Conservation (phyloP, 2,797 vertebrate species). For the Pampus argenteus region DNA sequence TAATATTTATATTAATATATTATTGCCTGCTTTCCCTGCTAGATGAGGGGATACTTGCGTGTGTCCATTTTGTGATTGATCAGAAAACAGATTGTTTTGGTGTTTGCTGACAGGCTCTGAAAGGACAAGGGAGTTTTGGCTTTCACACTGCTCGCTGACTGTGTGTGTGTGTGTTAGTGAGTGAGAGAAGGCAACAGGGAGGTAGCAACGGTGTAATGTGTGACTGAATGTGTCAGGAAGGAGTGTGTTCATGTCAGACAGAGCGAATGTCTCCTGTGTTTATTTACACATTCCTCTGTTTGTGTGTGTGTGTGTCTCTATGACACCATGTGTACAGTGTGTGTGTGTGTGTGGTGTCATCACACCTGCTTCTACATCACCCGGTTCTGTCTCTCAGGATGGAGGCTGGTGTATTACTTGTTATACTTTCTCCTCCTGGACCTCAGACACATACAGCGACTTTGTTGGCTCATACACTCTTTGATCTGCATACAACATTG, state of each 20-base stretch:
- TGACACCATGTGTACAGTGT: conserved; percentile 2
- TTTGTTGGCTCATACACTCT: conserved; percentile 37
- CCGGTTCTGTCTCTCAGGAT: conserved; percentile 45
- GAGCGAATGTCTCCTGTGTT: conserved; percentile 42
- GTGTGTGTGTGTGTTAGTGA: conserved; percentile 11
- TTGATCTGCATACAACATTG: conserved; percentile 45
- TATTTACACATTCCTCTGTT: conserved; percentile 27
- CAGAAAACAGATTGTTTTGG: conserved; percentile 54
- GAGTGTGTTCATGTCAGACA: conserved; percentile 38
- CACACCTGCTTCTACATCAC: conserved; percentile 50
- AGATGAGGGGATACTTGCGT: too few species aligned
- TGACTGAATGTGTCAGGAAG: conserved; percentile 37
- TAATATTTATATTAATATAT: too few species aligned
- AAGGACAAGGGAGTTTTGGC: conserved; percentile 40
- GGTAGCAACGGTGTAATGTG: conserved; percentile 19
- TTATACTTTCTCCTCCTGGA: conserved; percentile 47
- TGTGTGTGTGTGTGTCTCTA: conserved; percentile 14
- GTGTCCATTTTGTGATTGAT: too few species aligned
- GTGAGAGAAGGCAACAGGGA: too few species aligned
- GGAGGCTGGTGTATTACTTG: conserved; percentile 21
- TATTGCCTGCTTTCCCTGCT: too few species aligned
- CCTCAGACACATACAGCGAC: conserved; percentile 43
- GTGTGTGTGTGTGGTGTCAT: conserved; percentile 31
- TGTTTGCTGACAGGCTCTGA: conserved; percentile 55
- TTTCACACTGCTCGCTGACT: conserved; percentile 34